A percentile compares a stretch with the other conserved stretches of the same genome.
phyloP scores from a whole-genome alignment of 2,888 invertebrate genomes.

The Fragum sueziense region DNA sequence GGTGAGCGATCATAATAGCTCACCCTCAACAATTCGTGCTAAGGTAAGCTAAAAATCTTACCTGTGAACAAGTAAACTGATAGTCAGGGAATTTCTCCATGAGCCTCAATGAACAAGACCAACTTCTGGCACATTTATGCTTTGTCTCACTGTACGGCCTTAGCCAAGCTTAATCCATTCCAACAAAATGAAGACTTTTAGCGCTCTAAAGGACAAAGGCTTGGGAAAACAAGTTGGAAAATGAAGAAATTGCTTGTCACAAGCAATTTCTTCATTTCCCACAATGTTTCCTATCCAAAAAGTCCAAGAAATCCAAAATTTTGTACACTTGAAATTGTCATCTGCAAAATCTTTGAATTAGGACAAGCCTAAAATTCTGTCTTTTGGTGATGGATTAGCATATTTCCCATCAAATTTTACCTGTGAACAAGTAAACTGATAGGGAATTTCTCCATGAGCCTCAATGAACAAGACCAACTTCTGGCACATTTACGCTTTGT shows the following conservation, averaged over 20 bases:
- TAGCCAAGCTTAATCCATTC: background rate
- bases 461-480: slow-evolving; percentile 83
- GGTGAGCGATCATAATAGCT: too few relatives aligned
- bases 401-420: too few relatives aligned
- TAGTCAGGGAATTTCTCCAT: slow-evolving; percentile 83
- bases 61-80: slow-evolving; percentile 84
- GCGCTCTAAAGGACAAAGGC: too few relatives aligned
- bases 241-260: too few relatives aligned
- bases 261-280: background rate
- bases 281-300: too few relatives aligned
- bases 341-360: background rate
- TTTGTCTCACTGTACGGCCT: slow-evolving; percentile 81
- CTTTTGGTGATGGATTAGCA: too few relatives aligned
- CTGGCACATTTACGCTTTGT: slow-evolving; percentile 84
- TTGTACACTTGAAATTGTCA: background rate
- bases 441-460: slow-evolving; percentile 83
- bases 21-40: too few relatives aligned
- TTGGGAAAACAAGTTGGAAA: too few relatives aligned
- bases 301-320: too few relatives aligned
- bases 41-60: too few relatives aligned
- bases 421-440: slow-evolving; percentile 83
- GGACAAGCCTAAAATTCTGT: background rate
- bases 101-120: slow-evolving; percentile 82
- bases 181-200: too few relatives aligned
- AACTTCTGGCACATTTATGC: slow-evolving; percentile 84